Base-by-base conservation (phyloP, 1,140 invertebrate genomes). In the Holotrichia oblita region DNA sequence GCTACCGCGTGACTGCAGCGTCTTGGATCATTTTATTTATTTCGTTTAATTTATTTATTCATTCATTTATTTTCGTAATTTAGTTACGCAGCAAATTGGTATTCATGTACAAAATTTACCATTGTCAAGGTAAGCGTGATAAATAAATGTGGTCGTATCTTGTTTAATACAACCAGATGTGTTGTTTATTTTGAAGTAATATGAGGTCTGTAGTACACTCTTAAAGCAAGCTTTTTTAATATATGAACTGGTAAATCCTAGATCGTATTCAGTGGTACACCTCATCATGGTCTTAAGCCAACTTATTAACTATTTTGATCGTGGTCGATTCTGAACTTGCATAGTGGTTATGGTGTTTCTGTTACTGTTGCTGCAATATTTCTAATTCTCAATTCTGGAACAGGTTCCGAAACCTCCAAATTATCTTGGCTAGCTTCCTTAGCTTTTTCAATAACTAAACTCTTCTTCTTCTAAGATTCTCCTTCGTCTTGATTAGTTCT, bases 401-500 rank as follows among this genome's bases (percentile, higher is more conserved):
- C 44, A 22, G 73, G 7, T 48, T 64, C 61, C 22, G 17, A 6
- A 22, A 2, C 3, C 22, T 12, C 17, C 10, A 27, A 12, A 8
- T 4, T 20, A 6, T 64, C 20, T 4, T 20, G 0, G 6, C n/a
- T 64, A 20, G 9, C 61, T 10, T 64, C 17, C 10, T 20, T 64
- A 6, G 24, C 0, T 64, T 64, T 20, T 64, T 64, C 61, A 20
- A 27, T 22, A 20, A 64, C 6, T 10, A 17, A 4, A 22, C 14
- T 69, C 17, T 64, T 64, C 61, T 22, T 64, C 61, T 64, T 64
- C 10, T 64, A 20, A 64, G 61, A 64, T 22, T 64, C 61, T 78
- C 72, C 77, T 78, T 78, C 3, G 24, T 72, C 72, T 78, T 78
- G 42, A 34, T n/a, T 9, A 40, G 10, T 61, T 64, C 48, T 22